Evolutionary conservation across 2,888 invertebrate species (phyloP), one percentile per base, ranked within the genome.

Genomic region (Andrena camellia): DNA sequence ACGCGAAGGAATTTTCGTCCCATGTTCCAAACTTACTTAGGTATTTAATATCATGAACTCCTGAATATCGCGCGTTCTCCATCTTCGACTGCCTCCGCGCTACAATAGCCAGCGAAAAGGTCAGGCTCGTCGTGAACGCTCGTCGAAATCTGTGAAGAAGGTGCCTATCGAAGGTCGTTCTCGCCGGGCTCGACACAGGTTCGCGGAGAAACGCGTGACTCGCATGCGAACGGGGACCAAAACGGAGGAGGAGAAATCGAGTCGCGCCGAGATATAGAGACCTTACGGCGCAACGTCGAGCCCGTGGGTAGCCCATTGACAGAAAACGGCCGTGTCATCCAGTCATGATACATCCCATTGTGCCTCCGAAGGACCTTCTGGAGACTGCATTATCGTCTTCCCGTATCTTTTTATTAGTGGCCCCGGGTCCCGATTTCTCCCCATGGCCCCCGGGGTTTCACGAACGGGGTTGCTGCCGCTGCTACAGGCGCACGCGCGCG

Each of bases 271-370:
- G 89, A 91, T 88, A 90, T 88, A 90, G 88, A 90, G 89, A 90
- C 88, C 87, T 92, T 90, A 90, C 88, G 72, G 89, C 85, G 92
- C 91, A 92, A 92, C 90, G 89, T 87, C 85, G 86, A 88, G 89
- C 86, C 91, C 89, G 90, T 91, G 92, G 91, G 91, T 92, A 92
- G 90, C 91, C 91, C 90, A 92, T 93, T 93, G 92, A 93, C 92
- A 90, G 90, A 93, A 42, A 93, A 93, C 88, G 90, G 93, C 93
- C 91, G 89, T 93, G 92, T 93, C 93, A 93, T 93, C 91, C 90
- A 89, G 90, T 89, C 91, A 92, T 92, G 93, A 93, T 93, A 93
- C 91, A 90, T 91, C 90, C 92, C 90, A 92, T 93, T 93, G 92
- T 93, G 89, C 89, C 88, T 86, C 81, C 89, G 90, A 89, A 89